These are phyloP conservation scores for Corapipo altera DNA, from an alignment of 2,113 vertebrate species.

Conservation along the genomic window DNA sequence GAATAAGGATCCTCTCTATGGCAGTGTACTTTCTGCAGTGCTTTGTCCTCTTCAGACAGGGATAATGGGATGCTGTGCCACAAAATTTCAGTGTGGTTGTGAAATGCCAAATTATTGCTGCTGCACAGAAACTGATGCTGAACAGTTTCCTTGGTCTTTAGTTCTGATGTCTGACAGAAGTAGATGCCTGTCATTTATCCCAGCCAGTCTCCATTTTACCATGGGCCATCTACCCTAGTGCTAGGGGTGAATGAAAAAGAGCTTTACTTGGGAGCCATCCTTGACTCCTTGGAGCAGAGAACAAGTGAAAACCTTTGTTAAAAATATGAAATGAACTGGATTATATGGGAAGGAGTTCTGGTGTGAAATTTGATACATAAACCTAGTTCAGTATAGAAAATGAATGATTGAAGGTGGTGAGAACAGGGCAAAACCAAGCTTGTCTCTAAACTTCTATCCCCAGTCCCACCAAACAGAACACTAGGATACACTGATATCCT, in stretches of 20 bases:
- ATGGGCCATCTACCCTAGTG: neutral
- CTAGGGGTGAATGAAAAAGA: neutral
- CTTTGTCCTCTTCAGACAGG: neutral
- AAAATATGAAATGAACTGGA: neutral
- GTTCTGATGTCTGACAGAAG: neutral
- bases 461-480: neutral
- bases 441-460: neutral
- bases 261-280: neutral
- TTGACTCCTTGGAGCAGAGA: neutral
- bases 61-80: neutral
- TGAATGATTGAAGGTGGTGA: neutral
- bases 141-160: neutral
- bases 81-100: neutral
- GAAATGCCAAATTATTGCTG: neutral
- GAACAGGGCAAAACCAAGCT: neutral
- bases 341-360: neutral
- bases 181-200: neutral
- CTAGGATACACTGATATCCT: neutral
- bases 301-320: neutral
- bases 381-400: neutral
- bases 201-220: neutral
- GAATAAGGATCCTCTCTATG: neutral
- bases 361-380: neutral
- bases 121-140: neutral
- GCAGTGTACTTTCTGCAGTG: neutral